Evolutionary conservation across 2,113 vertebrate genomes (phyloP).

Genomic region (Thomomys bottae): DNA sequence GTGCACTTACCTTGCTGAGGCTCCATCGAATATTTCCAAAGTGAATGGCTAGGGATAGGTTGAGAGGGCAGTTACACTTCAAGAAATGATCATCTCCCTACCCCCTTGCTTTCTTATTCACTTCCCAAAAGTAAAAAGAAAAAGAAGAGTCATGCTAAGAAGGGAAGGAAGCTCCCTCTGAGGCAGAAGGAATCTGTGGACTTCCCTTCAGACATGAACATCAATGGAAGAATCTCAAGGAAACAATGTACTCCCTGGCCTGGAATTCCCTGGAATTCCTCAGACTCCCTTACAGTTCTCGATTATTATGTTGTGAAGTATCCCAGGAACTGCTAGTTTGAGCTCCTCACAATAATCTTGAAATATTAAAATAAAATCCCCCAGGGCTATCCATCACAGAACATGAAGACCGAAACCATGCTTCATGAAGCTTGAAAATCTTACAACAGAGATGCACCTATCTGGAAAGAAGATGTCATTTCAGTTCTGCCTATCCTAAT

Average conservation of each 20-base stretch:
- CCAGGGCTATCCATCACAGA: conserved; percentile 25
- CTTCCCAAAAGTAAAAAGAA: conserved; percentile 34
- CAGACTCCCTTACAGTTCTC: conserved; percentile 3
- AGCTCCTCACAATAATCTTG: conserved; percentile 34
- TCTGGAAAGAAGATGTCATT: conserved; percentile 35
- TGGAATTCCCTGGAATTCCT: conserved; percentile 4
- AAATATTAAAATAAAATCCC: not conserved
- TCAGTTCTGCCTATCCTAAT: conserved; percentile 44
- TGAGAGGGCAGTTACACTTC: not conserved
- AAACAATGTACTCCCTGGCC: not conserved
- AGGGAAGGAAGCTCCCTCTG: not conserved
- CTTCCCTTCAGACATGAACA: not conserved
- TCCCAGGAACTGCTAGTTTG: not conserved
- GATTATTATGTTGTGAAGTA: not conserved
- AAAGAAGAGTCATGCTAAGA: not conserved
- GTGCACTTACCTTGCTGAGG: not conserved
- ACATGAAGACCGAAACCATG: not conserved
- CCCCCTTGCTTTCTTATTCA: not conserved
- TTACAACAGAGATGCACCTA: not conserved
- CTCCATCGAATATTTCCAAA: not conserved
- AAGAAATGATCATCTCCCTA: not conserved
- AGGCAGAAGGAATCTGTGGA: not conserved
- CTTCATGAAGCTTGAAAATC: conserved; percentile 29
- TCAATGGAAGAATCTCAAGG: not conserved
- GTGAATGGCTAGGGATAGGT: not conserved